Evolutionary conservation across 2,113 vertebrate species (phyloP).

Genomic region (Upupa epops): DNA sequence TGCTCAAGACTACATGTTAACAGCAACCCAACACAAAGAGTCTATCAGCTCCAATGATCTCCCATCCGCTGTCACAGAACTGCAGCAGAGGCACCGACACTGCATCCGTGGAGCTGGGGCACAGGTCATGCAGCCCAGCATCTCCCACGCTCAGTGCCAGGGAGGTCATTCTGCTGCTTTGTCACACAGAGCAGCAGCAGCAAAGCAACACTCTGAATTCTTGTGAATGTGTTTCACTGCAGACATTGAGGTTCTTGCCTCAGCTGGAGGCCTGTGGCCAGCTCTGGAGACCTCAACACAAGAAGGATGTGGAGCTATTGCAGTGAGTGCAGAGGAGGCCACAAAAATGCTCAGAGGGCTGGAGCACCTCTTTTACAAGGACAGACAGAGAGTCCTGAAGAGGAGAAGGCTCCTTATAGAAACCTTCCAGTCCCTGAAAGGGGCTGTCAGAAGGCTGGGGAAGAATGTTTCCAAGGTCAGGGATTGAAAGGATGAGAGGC

Average conservation of each 20-base stretch:
- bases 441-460: too few species aligned
- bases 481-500: too few species aligned
- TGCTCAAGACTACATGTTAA: not conserved
- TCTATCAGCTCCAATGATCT: not conserved
- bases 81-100: not conserved
- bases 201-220: not conserved
- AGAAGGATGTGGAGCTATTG: too few species aligned
- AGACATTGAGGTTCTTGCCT: not conserved
- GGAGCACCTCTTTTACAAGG: too few species aligned
- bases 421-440: too few species aligned
- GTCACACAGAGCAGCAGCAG: not conserved
- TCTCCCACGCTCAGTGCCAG: rapidly evolving
- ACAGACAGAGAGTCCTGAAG: too few species aligned
- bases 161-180: not conserved
- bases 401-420: too few species aligned
- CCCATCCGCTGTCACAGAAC: rapidly evolving
- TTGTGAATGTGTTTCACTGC: not conserved
- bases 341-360: too few species aligned
- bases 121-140: not conserved
- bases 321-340: too few species aligned
- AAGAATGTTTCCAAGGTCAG: too few species aligned
- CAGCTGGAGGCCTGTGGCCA: too few species aligned
- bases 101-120: not conserved
- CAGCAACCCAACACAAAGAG: not conserved
- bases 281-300: too few species aligned